A percentile compares a stretch with the other conserved stretches of the same genome.
These are phyloP conservation scores for Callopanchax toddi DNA, from an alignment of 2,113 vertebrate species.

Conservation along the genomic window DNA sequence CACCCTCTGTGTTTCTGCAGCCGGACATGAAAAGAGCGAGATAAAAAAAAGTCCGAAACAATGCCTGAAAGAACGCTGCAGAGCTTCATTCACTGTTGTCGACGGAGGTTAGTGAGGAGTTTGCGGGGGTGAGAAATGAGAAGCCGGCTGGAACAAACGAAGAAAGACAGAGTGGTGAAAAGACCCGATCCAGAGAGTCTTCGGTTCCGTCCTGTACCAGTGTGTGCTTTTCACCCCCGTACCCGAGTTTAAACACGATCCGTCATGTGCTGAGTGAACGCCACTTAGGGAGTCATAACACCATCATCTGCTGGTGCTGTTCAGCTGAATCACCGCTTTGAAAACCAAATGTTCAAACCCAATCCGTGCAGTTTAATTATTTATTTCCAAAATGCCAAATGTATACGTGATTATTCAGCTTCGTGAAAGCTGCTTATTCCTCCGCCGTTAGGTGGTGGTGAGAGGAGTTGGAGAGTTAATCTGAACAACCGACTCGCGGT, in stretches of 20 bases:
- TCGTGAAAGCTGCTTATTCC: slow-evolving; percentile 36
- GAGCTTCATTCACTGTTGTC: slow-evolving; percentile 30
- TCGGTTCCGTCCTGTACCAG: not conserved
- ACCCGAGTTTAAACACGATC: not conserved
- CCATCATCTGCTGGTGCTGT: not conserved
- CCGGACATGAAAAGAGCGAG: slow-evolving; percentile 6
- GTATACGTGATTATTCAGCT: slow-evolving; percentile 30
- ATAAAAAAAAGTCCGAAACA: slow-evolving; percentile 25
- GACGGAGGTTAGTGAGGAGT: slow-evolving; percentile 30
- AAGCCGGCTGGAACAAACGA: not conserved
- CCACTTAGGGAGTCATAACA: slow-evolving; percentile 6
- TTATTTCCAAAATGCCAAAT: slow-evolving; percentile 25
- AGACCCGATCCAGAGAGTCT: not conserved
- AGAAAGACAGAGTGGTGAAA: not conserved
- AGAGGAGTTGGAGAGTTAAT: slow-evolving; percentile 32
- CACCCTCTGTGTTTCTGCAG: slow-evolving; percentile 16
- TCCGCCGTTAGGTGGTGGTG: slow-evolving; percentile 4
- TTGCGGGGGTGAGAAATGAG: not conserved
- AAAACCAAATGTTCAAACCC: slow-evolving; percentile 11
- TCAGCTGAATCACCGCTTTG: not conserved
- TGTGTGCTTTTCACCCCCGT: slow-evolving; percentile 1
- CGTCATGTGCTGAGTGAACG: not conserved
- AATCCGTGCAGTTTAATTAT: slow-evolving; percentile 3
- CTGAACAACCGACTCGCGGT: slow-evolving; percentile 36
- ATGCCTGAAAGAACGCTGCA: slow-evolving; percentile 8